A percentile compares a stretch with the other conserved stretches of the same genome.
Conservation (phyloP, 2,888 invertebrate genomes). For the Amphipyra berbera region DNA sequence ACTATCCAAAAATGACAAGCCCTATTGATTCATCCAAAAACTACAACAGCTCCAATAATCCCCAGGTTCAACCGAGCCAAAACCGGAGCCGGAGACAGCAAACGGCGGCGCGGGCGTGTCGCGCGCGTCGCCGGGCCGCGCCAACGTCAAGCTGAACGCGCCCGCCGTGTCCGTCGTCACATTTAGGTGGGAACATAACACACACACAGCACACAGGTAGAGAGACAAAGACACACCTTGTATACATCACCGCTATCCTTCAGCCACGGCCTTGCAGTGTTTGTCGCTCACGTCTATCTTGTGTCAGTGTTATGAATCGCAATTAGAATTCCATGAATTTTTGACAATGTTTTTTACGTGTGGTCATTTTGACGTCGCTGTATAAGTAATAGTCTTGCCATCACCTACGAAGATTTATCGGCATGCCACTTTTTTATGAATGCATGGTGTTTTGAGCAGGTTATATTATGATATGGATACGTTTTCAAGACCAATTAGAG, state of each 20-base stretch:
- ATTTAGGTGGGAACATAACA: slow-evolving; percentile 96
- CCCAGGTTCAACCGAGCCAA: slow-evolving; percentile 61
- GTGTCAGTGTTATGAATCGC: slow-evolving; percentile 13
- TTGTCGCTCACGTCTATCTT: slow-evolving; percentile 48
- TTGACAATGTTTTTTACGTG: not conserved
- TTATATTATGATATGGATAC: too few species aligned
- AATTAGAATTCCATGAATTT: not conserved
- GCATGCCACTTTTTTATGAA: too few species aligned
- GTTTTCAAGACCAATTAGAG: too few species aligned
- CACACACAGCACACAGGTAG: slow-evolving; percentile 90
- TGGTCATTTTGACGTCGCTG: too few species aligned
- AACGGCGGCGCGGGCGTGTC: slow-evolving; percentile 72
- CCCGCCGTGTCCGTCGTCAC: slow-evolving; percentile 97
- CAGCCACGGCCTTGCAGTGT: slow-evolving; percentile 55
- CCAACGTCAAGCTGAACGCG: slow-evolving; percentile 89
- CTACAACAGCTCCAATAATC: too few species aligned
- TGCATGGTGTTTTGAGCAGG: too few species aligned
- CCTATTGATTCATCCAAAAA: too few species aligned
- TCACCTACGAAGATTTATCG: too few species aligned
- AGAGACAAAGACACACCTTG: slow-evolving; percentile 88
- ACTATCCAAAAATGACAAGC: too few species aligned
- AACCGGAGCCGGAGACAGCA: slow-evolving; percentile 47
- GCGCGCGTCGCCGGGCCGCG: slow-evolving; percentile 80
- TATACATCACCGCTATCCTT: slow-evolving; percentile 72
- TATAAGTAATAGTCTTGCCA: too few species aligned